Evolutionary conservation across 2,888 invertebrate genomes (phyloP).

Genomic region (Polydrusus cervinus): DNA sequence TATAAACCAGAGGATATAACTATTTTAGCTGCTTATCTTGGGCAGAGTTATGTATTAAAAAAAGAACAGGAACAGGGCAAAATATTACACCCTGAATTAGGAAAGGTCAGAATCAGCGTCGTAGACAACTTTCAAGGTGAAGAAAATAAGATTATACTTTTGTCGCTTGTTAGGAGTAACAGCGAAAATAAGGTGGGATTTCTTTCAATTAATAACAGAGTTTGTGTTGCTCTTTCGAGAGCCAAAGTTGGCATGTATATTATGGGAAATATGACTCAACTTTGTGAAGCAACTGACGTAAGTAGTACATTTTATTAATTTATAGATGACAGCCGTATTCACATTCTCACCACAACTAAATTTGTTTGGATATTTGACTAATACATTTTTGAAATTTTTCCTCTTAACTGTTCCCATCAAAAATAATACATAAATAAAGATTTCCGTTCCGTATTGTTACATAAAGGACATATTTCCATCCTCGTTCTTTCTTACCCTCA

Average conservation of each 20-base stretch:
- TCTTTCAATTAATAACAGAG: conserved; percentile 79
- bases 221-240: conserved; percentile 85
- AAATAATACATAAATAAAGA: no score
- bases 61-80: conserved; percentile 68
- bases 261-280: conserved; percentile 80
- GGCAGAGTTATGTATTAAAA: conserved; percentile 77
- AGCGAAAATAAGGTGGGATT: conserved; percentile 80
- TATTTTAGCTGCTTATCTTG: conserved; percentile 81
- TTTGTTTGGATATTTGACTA: no score
- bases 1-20: conserved; percentile 79
- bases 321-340: no score
- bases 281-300: conserved; percentile 62
- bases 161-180: conserved; percentile 87
- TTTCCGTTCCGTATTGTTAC: no score
- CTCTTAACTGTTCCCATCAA: no score
- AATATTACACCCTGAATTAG: conserved; percentile 32
- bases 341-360: no score
- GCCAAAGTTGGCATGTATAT: conserved; percentile 82
- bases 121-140: conserved; percentile 83
- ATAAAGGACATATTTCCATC: no score
- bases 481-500: no score
- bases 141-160: conserved; percentile 83
- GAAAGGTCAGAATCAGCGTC: conserved; percentile 76
- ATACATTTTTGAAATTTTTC: no score
- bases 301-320: no score